Evolutionary conservation across 2,797 vertebrate genomes (phyloP), one percentile per base, ranked within the genome.

Genomic region (Catharus ustulatus): DNA sequence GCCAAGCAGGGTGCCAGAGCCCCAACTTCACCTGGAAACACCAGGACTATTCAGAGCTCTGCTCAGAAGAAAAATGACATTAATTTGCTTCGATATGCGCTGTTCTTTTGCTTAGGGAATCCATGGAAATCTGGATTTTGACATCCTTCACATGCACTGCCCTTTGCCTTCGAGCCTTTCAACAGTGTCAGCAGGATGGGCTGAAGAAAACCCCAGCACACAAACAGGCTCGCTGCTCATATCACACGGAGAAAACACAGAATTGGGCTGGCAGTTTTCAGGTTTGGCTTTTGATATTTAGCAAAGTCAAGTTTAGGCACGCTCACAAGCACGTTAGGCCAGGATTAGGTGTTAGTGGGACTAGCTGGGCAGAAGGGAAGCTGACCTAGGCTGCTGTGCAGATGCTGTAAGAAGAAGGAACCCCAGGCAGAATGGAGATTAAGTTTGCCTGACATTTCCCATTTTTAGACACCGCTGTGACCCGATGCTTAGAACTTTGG

Each of bases 111-210:
- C 84, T 75, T 23, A 57, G 67, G 42, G 42, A 87, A 67, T 54
- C 81, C 8, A 22, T 1, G 6, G 69, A 86, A 84, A 84, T 67
- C 48, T 54, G 67, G 67, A 90, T 86, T 95, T 78, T 93, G 84
- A 87, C 52, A 77, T 69, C 42, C 46, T 94, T 85, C 84, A 61
- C 62, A 38, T 40, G 22, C 0, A 3, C 55, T 94, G 87, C 67
- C 57, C 59, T 94, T 88, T 86, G 77, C 76, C 93, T 89, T 82
- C 48, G 16, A 90, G 71, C 36, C 40, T 93, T 91, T 73, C 68
- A 59, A 10, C 59, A 36, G 34, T 57, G 87, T 84, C 81, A 85
- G 73, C 1, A 1, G 66, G 83, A 90, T 17, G 67, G 54, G 42
- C 38, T 14, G 86, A 82, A 45, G 84, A 52, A 73, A 90, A 79